These are phyloP conservation scores for Pipistrellus kuhlii DNA, from an alignment of 2,797 vertebrate species.

Conservation along the genomic window DNA sequence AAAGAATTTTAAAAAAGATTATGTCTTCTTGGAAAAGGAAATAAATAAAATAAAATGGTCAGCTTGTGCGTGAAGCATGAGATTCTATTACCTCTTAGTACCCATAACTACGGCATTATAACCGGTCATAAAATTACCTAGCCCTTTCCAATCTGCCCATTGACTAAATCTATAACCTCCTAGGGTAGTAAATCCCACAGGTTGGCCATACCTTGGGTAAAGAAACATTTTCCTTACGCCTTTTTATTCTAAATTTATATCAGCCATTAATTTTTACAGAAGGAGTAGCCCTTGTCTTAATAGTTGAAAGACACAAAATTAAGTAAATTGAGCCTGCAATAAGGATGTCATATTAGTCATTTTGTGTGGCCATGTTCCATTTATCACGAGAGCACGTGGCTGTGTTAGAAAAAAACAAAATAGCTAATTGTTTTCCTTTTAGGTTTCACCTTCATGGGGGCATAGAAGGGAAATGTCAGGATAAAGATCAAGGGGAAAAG, in stretches of 20 bases:
- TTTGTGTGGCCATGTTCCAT: slow-evolving; percentile 55
- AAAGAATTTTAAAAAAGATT: too few species aligned
- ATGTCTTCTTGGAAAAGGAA: too few species aligned
- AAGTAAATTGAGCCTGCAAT: slow-evolving; percentile 45
- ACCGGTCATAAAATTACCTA: slow-evolving; percentile 61
- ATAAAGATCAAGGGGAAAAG: not conserved
- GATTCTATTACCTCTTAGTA: slow-evolving; percentile 54
- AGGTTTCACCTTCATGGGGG: slow-evolving; percentile 27
- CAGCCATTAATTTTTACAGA: slow-evolving; percentile 71
- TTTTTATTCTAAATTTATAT: slow-evolving; percentile 63
- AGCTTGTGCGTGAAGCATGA: not conserved
- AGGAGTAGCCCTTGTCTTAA: slow-evolving; percentile 67
- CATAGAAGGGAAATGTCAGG: slow-evolving; percentile 11
- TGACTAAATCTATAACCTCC: slow-evolving; percentile 39
- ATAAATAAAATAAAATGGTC: not conserved
- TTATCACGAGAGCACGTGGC: slow-evolving; percentile 6
- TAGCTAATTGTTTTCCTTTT: slow-evolving; percentile 48
- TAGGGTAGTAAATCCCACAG: slow-evolving; percentile 43
- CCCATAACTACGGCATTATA: not conserved
- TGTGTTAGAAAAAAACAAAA: not conserved
- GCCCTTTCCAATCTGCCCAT: slow-evolving; percentile 54
- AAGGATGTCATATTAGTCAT: slow-evolving; percentile 58
- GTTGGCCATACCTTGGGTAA: not conserved
- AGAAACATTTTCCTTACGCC: slow-evolving; percentile 64
- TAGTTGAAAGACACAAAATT: slow-evolving; percentile 66